Evolutionary conservation across 2,113 vertebrate genomes (phyloP), one percentile per base, ranked within the genome.

Genomic region (Sylvilagus bachmani): DNA sequence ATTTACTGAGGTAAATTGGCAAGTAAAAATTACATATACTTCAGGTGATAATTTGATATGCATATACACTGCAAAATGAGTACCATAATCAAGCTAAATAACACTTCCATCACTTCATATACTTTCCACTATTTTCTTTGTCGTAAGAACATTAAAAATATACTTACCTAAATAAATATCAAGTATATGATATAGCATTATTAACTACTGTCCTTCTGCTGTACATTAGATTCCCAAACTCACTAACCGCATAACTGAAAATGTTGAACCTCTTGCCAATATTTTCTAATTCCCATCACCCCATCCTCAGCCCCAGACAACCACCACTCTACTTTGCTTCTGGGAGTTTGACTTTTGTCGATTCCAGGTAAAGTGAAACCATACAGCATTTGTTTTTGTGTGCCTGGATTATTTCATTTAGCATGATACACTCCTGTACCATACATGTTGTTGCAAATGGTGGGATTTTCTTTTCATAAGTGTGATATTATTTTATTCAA

Each of bases 361-460:
- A 69, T 16, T 89, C 25, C 27, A 29, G 5, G 7, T 9, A 0
- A 75, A 49, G 14, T 44, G 44, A 75, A 24, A 22, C 82, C 49
- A 67, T 10, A 31, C 14, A 58, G 6, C 7, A n/a, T 21, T 33
- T 74, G 13, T 21, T 24, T 25, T 53, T 66, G 44, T 58, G 10
- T 36, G 13, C 22, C 21, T 74, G 21, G 25, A 8, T 64, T 80
- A 71, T 71, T 24, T 93, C 9, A 44, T 11, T 80, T 36, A 67
- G 2, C 0, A 38, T 51, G 53, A 21, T 13, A 13, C 10, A 27
- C 3, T 51, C 19, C 3, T 9, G 2, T 1, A 24, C 66, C 6
- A 38, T 53, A 3, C 4, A 78, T 33, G 38, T n/a, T 10, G 6
- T 22, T 16, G 17, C 13, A 70, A 51, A 70, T 36, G 21, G 4